phyloP scores from a whole-genome alignment of 2,888 invertebrate species.

The Zygaena filipendulae region DNA sequence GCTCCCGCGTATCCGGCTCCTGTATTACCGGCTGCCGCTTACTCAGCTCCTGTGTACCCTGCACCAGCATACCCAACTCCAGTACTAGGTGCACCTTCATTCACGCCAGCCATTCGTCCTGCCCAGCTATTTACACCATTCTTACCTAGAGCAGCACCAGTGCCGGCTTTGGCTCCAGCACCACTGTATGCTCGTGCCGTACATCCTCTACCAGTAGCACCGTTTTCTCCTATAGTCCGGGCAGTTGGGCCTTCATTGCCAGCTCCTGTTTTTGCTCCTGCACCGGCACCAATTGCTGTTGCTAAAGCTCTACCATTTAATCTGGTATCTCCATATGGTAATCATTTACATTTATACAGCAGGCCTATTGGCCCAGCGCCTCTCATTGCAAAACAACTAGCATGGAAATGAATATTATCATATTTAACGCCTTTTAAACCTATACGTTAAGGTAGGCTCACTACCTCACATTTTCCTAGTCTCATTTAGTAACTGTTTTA shows the following conservation, averaged over 20 bases:
- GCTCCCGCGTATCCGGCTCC: slow-evolving; percentile 20
- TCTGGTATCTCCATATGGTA: slow-evolving; percentile 18
- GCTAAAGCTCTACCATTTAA: slow-evolving; percentile 26
- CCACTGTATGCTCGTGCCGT: slow-evolving; percentile 21
- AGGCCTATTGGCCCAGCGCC: slow-evolving; percentile 26
- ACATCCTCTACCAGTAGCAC: slow-evolving; percentile 25
- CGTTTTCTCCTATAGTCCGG: slow-evolving; percentile 29
- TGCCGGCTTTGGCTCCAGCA: slow-evolving; percentile 17
- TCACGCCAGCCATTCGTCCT: slow-evolving; percentile 10
- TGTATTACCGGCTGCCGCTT: slow-evolving; percentile 16
- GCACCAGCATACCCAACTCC: slow-evolving; percentile 19
- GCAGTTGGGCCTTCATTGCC: slow-evolving; percentile 22
- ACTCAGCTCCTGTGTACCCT: slow-evolving; percentile 16
- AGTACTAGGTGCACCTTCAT: slow-evolving; percentile 15
- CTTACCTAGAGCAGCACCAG: slow-evolving; percentile 16
- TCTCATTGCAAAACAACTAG: slow-evolving; percentile 32
- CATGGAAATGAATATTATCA: slow-evolving; percentile 61
- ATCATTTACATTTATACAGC: slow-evolving; percentile 47
- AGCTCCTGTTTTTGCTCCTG: slow-evolving; percentile 22
- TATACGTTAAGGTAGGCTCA: no score
- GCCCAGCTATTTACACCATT: slow-evolving; percentile 19
- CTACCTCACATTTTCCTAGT: no score
- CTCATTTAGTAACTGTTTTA: no score
- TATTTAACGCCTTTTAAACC: no score
- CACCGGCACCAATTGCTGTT: slow-evolving; percentile 29